A percentile compares a stretch with the other conserved stretches of the same genome.
phyloP scores from a whole-genome alignment of 2,888 invertebrate genomes.

The Sesamia inferens region DNA sequence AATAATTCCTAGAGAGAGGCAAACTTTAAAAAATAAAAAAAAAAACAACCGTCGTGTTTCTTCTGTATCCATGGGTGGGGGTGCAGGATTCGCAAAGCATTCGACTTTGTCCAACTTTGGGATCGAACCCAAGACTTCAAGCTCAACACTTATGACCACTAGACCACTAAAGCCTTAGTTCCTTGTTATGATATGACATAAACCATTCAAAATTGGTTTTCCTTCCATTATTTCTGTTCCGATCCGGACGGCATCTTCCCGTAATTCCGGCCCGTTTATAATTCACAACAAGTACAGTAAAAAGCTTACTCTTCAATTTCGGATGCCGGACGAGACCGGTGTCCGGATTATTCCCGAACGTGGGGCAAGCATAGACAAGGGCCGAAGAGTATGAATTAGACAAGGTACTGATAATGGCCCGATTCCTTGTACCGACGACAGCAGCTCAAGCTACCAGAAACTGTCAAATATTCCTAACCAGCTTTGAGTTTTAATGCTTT shows the following conservation, averaged over 20 bases:
- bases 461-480: too few species aligned
- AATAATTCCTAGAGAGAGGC: too few species aligned
- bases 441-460: too few species aligned
- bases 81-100: too few species aligned
- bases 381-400: slow-evolving; percentile 16
- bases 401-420: not conserved
- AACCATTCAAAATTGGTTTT: not conserved
- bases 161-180: not conserved
- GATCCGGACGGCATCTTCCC: slow-evolving; percentile 1
- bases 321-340: slow-evolving; percentile 46
- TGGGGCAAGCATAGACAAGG: not conserved
- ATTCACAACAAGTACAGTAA: slow-evolving; percentile 52
- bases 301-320: slow-evolving; percentile 59
- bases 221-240: not conserved
- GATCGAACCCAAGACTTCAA: not conserved
- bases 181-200: too few species aligned
- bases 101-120: not conserved
- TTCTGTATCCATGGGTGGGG: too few species aligned
- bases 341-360: slow-evolving; percentile 56
- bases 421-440: too few species aligned
- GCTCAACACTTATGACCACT: too few species aligned
- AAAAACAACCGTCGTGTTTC: too few species aligned
- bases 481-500: too few species aligned
- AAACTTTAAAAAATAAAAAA: too few species aligned
- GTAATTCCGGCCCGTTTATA: slow-evolving; percentile 28